Evolutionary conservation across 2,888 invertebrate species (phyloP), one percentile per base, ranked within the genome.

Genomic region (Netelia virgata): DNA sequence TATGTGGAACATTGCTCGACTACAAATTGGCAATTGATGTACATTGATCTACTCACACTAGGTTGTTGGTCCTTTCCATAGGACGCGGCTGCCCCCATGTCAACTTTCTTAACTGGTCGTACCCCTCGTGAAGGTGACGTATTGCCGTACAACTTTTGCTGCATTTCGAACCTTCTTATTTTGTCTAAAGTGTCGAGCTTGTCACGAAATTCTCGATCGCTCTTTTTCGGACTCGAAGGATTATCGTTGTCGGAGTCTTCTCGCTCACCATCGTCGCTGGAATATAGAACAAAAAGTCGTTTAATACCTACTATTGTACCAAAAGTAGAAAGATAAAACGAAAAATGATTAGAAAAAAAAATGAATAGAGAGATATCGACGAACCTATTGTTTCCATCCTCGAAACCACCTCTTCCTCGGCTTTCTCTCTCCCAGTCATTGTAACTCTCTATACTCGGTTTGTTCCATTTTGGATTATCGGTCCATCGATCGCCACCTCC

Each of bases 201-300:
- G 87, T 95, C 95, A 64, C 94, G 94, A 91, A 95, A 95, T 64
- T 95, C 95, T 88, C 94, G 94, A 87, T 95, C 95, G 89, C 94
- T 83, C 75, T 90, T 89, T 82, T 90, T 91, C 43, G 93, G 91
- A 83, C 94, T 95, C 86, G 94, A 94, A 23, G 94, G 94, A 63
- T 95, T 94, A 89, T 96, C 96, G 72, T 95, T 95, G 89, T 96
- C 96, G 20, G 96, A 96, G 88, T 96, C 96, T 89, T 96, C 96
- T 72, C 95, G 94, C 87, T 96, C 96, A 9, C 95, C 95, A 85
- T 96, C 96, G 89, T 96, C 94, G 82, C 94, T 94, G 70, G 55
- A 72, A 64, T 61, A 43, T 59, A 28, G 36, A 69, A 57, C 43
- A 61, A 83, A 18, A 50, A 63, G 55, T 2, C 9, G 18, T 18